Evolutionary conservation across 2,113 vertebrate genomes (phyloP).

Genomic region (Python bivittatus): DNA sequence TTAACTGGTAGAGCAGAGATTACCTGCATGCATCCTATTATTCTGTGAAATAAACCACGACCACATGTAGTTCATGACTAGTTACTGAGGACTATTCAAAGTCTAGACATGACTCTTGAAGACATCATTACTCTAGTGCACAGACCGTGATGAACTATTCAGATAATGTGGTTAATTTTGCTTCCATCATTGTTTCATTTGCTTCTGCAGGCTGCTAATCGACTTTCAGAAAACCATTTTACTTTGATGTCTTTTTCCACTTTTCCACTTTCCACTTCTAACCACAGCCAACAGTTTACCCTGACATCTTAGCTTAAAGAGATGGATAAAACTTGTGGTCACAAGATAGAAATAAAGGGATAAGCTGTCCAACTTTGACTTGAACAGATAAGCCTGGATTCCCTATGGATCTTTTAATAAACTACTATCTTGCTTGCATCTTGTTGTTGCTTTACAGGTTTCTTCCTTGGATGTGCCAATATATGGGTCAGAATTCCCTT

Average conservation of each 20-base stretch:
- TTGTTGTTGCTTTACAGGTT: not conserved
- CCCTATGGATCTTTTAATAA: not conserved
- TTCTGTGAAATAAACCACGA: not conserved
- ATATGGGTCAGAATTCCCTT: not conserved
- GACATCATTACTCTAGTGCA: not conserved
- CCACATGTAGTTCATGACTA: not conserved
- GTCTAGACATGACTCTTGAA: not conserved
- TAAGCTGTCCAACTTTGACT: not conserved
- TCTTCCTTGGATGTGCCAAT: not conserved
- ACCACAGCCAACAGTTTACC: not conserved
- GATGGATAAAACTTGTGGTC: not conserved
- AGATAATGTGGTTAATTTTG: not conserved
- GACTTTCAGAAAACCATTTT: not conserved
- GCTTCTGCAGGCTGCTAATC: not conserved
- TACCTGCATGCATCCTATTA: not conserved
- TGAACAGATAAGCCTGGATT: not conserved
- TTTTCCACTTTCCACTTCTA: not conserved
- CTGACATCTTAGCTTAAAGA: not conserved
- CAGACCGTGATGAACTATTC: not conserved
- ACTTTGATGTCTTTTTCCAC: not conserved
- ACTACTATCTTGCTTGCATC: not conserved
- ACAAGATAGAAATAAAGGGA: not conserved
- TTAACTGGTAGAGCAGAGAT: not conserved
- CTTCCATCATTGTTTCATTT: not conserved
- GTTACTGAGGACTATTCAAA: not conserved